Evolutionary conservation across 2,888 invertebrate genomes (phyloP).

Genomic region (Drosophila basisetae): DNA sequence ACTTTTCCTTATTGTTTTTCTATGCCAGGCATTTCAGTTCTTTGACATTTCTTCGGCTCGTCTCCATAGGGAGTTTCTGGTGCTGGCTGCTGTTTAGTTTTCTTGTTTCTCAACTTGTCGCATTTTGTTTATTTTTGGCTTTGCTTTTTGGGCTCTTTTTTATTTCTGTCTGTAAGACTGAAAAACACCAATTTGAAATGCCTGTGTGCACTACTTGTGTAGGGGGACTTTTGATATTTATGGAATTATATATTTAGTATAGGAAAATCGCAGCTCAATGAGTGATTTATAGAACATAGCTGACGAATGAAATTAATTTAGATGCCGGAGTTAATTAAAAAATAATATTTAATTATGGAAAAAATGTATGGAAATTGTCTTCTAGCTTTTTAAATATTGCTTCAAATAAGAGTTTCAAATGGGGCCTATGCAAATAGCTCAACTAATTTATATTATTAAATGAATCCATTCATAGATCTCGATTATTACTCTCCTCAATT

Average conservation of each 20-base stretch:
- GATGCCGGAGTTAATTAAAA: neutral
- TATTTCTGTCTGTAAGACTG: slow-evolving; percentile 1
- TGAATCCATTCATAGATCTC: no score
- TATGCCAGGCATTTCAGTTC: slow-evolving; percentile 31
- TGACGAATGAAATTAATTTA: neutral
- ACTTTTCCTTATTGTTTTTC: slow-evolving; percentile 69
- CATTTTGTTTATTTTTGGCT: slow-evolving; percentile 56
- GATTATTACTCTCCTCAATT: no score
- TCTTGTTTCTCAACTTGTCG: slow-evolving; percentile 38
- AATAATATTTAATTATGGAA: neutral
- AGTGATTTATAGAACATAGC: slow-evolving; percentile 21
- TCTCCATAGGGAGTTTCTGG: slow-evolving; percentile 25
- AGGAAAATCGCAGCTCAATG: slow-evolving; percentile 9
- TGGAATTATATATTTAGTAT: slow-evolving; percentile 23
- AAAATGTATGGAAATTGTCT: neutral
- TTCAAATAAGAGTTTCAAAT: neutral
- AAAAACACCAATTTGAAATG: slow-evolving; percentile 12
- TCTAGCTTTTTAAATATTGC: neutral
- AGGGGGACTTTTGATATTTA: slow-evolving; percentile 39
- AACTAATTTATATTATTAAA: neutral
- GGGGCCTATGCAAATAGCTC: neutral
- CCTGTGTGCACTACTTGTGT: neutral
- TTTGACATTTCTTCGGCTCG: slow-evolving; percentile 25
- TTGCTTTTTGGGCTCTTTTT: neutral
- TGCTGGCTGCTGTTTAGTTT: slow-evolving; percentile 19